Evolutionary conservation across 2,113 vertebrate species (phyloP), one percentile per base, ranked within the genome.

Genomic region (Varanus komodoensis): DNA sequence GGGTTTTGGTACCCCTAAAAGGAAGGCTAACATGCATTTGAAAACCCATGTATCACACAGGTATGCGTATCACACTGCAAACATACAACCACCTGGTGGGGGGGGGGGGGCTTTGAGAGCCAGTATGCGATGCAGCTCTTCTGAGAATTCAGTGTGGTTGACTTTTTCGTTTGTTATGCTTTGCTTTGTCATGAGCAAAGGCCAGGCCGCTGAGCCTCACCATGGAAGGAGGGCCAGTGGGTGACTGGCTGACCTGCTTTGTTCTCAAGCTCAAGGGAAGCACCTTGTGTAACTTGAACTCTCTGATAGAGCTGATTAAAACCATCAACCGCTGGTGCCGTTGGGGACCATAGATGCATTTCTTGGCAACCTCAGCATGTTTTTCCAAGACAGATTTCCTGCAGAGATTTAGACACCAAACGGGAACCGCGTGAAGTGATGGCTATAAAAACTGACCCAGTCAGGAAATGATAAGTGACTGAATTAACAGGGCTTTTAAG

Each of bases 341-440:
- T 90, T 90, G 93, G 92, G 92, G 91, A 93, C 44, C 91, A 91
- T 89, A 93, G 88, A 5, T 87, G 92, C 94, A 34, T 61, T 88
- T 93, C 91, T 88, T 94, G 95, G 96, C 95, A 95, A 89, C 0
- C 0, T 0, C 67, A 11, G 57, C 0, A 0, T 88, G 79, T 64
- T 96, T 93, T 75, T 92, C 82, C 73, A 90, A 52, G 87, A 91
- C 92, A 95, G 92, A 89, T 95, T 95, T 94, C 94, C 95, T 96
- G 93, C 91, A 77, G 3, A 89, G 91, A 95, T 94, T 90, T 61
- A 89, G 73, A 91, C 0, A 0, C 82, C 94, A 94, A 93, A 93
- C 61, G 75, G 34, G 87, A 88, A 93, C 93, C 92, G 87, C 89
- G 80, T 8, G 86, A 91, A 68, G 57, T 67, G 90, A 92, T 0